phyloP scores from a whole-genome alignment of 2,113 vertebrate genomes.

The Hippocampus barbouri region DNA sequence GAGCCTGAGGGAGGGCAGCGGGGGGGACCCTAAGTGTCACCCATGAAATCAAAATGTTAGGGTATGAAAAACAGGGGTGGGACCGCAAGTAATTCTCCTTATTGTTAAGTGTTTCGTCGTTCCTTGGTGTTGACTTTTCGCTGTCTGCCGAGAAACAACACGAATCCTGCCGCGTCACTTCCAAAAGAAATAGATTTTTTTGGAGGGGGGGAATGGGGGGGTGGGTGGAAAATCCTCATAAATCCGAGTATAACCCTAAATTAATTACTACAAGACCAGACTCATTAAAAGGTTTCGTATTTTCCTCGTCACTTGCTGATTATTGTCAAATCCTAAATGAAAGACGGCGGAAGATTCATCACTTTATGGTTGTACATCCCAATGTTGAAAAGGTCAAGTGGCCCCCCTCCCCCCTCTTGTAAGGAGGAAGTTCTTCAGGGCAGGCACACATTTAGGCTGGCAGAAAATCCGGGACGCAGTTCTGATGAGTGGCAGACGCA shows the following conservation, averaged over 20 bases:
- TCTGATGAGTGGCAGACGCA: constrained; percentile 59
- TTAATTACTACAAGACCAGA: constrained; percentile 54
- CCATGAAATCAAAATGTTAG: constrained; percentile 84
- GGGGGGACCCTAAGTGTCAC: constrained; percentile 78
- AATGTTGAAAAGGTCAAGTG: constrained; percentile 66
- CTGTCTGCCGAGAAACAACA: constrained; percentile 52
- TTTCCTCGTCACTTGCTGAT: constrained; percentile 28
- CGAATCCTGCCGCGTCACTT: constrained; percentile 21
- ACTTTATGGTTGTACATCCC: constrained; percentile 41
- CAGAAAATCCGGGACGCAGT: constrained; percentile 49
- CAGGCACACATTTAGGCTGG: constrained; percentile 50
- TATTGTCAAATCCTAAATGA: constrained; percentile 31
- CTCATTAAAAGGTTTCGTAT: constrained; percentile 21
- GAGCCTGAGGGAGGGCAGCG: constrained; percentile 46
- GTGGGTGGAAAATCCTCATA: constrained; percentile 42
- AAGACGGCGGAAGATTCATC: constrained; percentile 41
- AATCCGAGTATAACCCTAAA: constrained; percentile 46
- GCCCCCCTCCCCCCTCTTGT: constrained; percentile 15
- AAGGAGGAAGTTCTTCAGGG: constrained; percentile 59
- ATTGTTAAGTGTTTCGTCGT: constrained; percentile 72
- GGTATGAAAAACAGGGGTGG: constrained; percentile 80
- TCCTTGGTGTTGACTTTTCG: constrained; percentile 62
- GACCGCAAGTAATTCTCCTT: constrained; percentile 77
- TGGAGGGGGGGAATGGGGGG: neutral
- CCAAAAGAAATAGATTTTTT: constrained; percentile 27